These are phyloP conservation scores for Theretra japonica DNA, from an alignment of 2,888 invertebrate genomes.

Conservation along the genomic window DNA sequence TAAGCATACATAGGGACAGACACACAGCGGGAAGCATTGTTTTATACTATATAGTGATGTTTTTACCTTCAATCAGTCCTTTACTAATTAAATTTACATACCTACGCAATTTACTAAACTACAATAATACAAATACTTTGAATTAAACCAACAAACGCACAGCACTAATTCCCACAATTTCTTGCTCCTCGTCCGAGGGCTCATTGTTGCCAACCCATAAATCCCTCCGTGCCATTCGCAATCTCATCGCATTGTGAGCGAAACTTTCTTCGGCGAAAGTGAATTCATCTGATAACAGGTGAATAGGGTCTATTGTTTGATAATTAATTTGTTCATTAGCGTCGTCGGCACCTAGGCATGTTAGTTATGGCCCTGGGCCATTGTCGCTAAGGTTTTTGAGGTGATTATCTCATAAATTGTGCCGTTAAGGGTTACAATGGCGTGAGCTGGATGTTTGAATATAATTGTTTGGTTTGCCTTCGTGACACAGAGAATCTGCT, in stretches of 20 bases:
- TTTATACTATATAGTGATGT: no score
- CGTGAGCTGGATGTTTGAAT: not conserved
- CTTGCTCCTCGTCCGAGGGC: not conserved
- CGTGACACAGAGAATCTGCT: not conserved
- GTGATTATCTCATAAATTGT: slow-evolving; percentile 20
- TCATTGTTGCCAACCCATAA: slow-evolving; percentile 66
- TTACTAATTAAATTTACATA: no score
- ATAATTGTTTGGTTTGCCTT: not conserved
- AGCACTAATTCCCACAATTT: not conserved
- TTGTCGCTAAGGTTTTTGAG: slow-evolving; percentile 22
- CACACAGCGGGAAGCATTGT: no score
- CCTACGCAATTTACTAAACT: not conserved
- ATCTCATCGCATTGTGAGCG: slow-evolving; percentile 48
- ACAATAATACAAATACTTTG: not conserved
- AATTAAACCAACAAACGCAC: not conserved
- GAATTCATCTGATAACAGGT: slow-evolving; percentile 64
- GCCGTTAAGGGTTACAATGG: slow-evolving; percentile 1
- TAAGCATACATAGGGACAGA: no score
- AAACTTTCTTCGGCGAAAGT: slow-evolving; percentile 58
- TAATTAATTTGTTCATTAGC: slow-evolving; percentile 78
- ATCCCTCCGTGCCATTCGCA: slow-evolving; percentile 60
- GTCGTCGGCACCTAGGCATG: slow-evolving; percentile 59
- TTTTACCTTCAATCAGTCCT: not conserved
- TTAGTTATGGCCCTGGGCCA: slow-evolving; percentile 38
- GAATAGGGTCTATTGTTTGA: slow-evolving; percentile 69